Evolutionary conservation across 30 jellyfish, hydroid and myxozoan genomes (phyloP).

Genomic region (Mastigias papua): DNA sequence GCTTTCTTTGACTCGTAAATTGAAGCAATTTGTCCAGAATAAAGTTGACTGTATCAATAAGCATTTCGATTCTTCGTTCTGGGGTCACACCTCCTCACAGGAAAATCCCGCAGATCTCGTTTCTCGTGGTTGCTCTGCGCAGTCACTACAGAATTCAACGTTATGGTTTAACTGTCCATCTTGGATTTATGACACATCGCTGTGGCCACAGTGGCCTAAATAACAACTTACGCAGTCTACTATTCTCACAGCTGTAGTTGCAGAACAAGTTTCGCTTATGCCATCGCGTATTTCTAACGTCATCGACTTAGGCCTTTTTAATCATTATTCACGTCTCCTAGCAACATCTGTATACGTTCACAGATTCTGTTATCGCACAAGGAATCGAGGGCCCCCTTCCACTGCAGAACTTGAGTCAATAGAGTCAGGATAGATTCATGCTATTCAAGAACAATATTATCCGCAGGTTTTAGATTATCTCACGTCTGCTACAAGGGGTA

Average conservation of each 20-base stretch:
- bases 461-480: conserved; percentile 18
- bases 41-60: conserved; percentile 20
- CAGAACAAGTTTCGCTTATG: conserved; percentile 17
- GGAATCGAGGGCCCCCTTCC: conserved; percentile 21
- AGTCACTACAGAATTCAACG: conserved; percentile 14
- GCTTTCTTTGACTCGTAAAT: conserved; percentile 29
- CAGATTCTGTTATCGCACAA: conserved; percentile 35
- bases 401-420: conserved; percentile 16
- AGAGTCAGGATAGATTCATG: conserved; percentile 15
- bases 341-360: conserved; percentile 32
- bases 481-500: background rate
- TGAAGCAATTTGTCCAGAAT: conserved; percentile 30
- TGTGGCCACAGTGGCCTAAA: conserved; percentile 64
- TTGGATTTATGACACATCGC: conserved; percentile 16
- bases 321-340: conserved; percentile 15
- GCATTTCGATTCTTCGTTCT: conserved; percentile 21
- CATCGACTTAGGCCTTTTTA: conserved; percentile 15
- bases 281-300: background rate
- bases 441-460: conserved; percentile 4
- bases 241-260: conserved; percentile 15
- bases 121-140: conserved; percentile 35
- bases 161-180: conserved; percentile 34
- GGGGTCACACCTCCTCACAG: conserved; percentile 49
- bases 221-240: conserved; percentile 16
- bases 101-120: conserved; percentile 33